These are phyloP conservation scores for Trichonephila clavipes DNA, from an alignment of 1,140 invertebrate species.

Conservation along the genomic window DNA sequence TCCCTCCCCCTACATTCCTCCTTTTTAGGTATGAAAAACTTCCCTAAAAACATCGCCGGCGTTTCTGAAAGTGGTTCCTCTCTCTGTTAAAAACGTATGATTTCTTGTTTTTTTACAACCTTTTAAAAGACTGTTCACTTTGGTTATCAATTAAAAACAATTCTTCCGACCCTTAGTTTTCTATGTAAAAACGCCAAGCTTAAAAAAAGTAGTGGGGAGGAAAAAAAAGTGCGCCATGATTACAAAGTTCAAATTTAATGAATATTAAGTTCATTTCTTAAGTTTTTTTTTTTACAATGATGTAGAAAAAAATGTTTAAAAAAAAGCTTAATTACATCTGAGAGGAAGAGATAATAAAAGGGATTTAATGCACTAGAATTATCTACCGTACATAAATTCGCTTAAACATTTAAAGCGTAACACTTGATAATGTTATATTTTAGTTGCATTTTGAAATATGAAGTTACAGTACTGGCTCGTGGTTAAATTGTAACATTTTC, in stretches of 20 bases:
- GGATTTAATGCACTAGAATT: slow-evolving; percentile 28
- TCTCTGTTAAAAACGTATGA: neutral
- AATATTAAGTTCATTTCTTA: slow-evolving; percentile 52
- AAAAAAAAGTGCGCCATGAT: neutral
- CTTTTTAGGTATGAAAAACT: slow-evolving; percentile 15
- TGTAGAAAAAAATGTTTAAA: neutral
- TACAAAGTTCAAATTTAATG: slow-evolving; percentile 59
- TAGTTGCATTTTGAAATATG: no score
- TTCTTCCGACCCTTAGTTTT: slow-evolving; percentile 33
- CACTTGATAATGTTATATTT: neutral
- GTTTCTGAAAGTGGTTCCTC: neutral
- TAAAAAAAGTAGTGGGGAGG: neutral
- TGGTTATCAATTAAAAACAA: slow-evolving; percentile 63
- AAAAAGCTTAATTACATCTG: slow-evolving; percentile 54
- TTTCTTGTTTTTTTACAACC: slow-evolving; percentile 18
- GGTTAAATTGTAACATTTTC: no score
- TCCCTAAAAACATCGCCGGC: slow-evolving; percentile 24
- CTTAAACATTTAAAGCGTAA: neutral
- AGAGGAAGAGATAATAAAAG: slow-evolving; percentile 45
- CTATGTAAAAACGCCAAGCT: neutral
- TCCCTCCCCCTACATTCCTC: neutral
- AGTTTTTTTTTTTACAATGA: slow-evolving; percentile 9
- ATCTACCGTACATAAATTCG: neutral
- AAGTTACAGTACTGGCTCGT: no score
- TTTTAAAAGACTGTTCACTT: slow-evolving; percentile 25